Conservation (phyloP, 2,113 vertebrate species). For the Halichoeres trimaculatus region DNA sequence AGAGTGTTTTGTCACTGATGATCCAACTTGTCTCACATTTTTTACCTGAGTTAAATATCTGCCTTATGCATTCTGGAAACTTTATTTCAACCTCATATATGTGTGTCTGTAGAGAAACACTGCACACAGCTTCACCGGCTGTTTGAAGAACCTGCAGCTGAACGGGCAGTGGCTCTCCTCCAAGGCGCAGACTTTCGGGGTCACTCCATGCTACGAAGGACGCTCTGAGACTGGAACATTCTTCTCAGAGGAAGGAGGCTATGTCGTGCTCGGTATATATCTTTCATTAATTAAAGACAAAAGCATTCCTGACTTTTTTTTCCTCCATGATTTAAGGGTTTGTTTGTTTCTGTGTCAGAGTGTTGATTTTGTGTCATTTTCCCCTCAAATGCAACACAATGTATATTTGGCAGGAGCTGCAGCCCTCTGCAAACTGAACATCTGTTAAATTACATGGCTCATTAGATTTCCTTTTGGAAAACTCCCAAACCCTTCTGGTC, state of each 20-base stretch:
- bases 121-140: slow-evolving; percentile 91
- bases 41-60: neutral
- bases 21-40: neutral
- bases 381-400: neutral
- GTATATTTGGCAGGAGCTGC: slow-evolving; percentile 8
- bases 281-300: neutral
- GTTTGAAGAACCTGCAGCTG: slow-evolving; percentile 90
- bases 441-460: slow-evolving; percentile 39
- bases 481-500: slow-evolving; percentile 10
- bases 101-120: slow-evolving; percentile 84
- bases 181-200: slow-evolving; percentile 87
- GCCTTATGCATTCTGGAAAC: too few species aligned
- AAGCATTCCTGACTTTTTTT: neutral
- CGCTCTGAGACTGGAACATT: slow-evolving; percentile 91
- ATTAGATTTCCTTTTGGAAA: slow-evolving; percentile 32
- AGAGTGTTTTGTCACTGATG: neutral
- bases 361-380: neutral
- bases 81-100: neutral
- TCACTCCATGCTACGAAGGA: slow-evolving; percentile 94
- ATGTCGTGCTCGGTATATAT: slow-evolving; percentile 89
- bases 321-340: neutral
- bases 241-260: slow-evolving; percentile 94
- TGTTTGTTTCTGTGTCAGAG: neutral
- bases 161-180: slow-evolving; percentile 85
- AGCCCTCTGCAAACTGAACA: slow-evolving; percentile 30